Percentiles rank a stretch among this genome's conserved stretches.
Evolutionary conservation across 2,888 invertebrate species (phyloP).

Genomic region (Nesidiocoris tenuis): DNA sequence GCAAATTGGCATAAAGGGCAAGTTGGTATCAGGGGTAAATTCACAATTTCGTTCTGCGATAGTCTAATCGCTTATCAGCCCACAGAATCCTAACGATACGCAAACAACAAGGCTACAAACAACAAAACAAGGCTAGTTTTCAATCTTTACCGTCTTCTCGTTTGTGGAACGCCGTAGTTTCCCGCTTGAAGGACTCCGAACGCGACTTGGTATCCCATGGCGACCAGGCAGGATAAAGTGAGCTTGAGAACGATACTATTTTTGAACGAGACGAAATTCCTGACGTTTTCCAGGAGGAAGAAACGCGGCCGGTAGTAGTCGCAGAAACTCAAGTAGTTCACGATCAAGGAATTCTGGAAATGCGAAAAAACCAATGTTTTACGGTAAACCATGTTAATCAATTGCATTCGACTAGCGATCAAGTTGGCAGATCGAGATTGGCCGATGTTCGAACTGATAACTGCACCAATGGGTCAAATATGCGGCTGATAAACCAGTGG

Average conservation of each 20-base stretch:
- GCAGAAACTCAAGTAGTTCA: conserved; percentile 78
- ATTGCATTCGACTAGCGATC: too few species aligned
- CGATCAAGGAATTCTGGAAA: conserved; percentile 71
- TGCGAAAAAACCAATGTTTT: conserved; percentile 36
- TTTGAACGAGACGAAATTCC: conserved; percentile 83
- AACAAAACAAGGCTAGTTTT: background rate
- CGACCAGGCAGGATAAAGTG: conserved; percentile 70
- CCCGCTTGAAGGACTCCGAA: conserved; percentile 86
- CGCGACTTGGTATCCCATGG: conserved; percentile 85
- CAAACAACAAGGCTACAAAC: too few species aligned
- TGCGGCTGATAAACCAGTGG: too few species aligned
- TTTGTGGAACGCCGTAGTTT: conserved; percentile 81
- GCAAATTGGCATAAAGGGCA: too few species aligned
- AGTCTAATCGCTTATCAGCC: too few species aligned
- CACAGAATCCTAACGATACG: too few species aligned
- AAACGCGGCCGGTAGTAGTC: conserved; percentile 82
- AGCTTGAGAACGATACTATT: conserved; percentile 77
- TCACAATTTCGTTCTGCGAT: too few species aligned
- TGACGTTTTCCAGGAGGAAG: conserved; percentile 81
- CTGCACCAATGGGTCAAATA: too few species aligned
- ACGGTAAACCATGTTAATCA: too few species aligned
- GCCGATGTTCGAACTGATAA: too few species aligned
- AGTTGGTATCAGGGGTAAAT: too few species aligned
- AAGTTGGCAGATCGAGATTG: too few species aligned
- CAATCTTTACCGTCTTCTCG: conserved; percentile 63